These are phyloP conservation scores for Sceloporus tristichus DNA, from an alignment of 2,113 vertebrate genomes.

Conservation along the genomic window DNA sequence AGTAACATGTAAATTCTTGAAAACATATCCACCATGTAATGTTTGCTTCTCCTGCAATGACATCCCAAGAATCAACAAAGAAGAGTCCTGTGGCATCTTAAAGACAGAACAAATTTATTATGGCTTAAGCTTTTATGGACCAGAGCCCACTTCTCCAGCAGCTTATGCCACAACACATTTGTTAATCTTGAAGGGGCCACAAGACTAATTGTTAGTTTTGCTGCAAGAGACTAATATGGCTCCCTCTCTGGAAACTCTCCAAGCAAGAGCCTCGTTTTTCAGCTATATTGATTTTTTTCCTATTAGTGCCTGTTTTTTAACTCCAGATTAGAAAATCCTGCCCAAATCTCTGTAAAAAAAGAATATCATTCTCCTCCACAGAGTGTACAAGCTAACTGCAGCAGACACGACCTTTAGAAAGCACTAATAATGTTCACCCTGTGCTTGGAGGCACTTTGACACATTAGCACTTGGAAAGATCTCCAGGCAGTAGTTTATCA, in stretches of 20 bases:
- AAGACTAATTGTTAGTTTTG: background rate
- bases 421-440: slow-evolving; percentile 49
- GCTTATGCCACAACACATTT: background rate
- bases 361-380: slow-evolving; percentile 7
- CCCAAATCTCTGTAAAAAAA: background rate
- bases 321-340: slow-evolving; percentile 20
- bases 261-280: background rate
- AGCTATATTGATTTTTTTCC: slow-evolving; percentile 41
- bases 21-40: background rate
- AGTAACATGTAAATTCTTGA: background rate
- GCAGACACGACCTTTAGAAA: slow-evolving; percentile 62
- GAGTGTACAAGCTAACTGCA: slow-evolving; percentile 27
- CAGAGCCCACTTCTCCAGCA: background rate
- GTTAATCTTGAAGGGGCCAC: background rate
- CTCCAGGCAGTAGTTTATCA: slow-evolving; percentile 64
- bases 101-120: background rate
- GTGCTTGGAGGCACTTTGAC: slow-evolving; percentile 55
- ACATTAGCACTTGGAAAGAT: slow-evolving; percentile 52
- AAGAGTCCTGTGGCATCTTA: background rate
- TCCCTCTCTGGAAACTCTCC: background rate
- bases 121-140: background rate
- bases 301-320: slow-evolving; percentile 4
- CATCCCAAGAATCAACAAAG: no score
- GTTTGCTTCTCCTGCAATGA: slow-evolving; percentile 15
- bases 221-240: background rate